Percentiles rank a stretch among this genome's conserved stretches.
Conservation (phyloP, 2,888 invertebrate species). For the Liodrosophila aerea region DNA sequence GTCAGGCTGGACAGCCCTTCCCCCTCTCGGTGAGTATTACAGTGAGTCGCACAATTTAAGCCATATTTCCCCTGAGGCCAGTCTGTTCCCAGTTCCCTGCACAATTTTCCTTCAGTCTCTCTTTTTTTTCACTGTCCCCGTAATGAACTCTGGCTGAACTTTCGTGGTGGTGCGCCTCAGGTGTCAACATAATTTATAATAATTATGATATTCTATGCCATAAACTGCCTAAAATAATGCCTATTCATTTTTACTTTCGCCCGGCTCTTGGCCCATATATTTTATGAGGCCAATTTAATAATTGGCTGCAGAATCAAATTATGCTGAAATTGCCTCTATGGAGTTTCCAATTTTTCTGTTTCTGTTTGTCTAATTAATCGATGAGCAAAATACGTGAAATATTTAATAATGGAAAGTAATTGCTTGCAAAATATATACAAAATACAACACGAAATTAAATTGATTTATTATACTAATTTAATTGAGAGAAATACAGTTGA, state of each 20-base stretch:
- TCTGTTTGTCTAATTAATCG: too few species aligned
- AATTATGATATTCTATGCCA: conserved; percentile 62
- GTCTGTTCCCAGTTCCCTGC: conserved; percentile 13
- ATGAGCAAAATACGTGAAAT: too few species aligned
- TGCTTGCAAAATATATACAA: too few species aligned
- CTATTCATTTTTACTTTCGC: conserved; percentile 24
- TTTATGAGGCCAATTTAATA: conserved; percentile 36
- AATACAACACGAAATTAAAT: too few species aligned
- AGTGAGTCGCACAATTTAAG: conserved; percentile 56
- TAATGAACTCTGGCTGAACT: conserved; percentile 22
- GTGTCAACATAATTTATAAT: conserved; percentile 74
- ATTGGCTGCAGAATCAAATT: conserved; percentile 24
- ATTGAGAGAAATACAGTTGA: too few species aligned
- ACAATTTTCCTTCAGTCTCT: conserved; percentile 9
- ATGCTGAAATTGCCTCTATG: conserved; percentile 12
- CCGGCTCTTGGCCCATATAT: conserved; percentile 9
- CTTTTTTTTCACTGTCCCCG: background rate
- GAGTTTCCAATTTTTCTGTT: background rate
- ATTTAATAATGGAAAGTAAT: too few species aligned
- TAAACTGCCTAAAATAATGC: conserved; percentile 31
- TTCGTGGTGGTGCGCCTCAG: conserved; percentile 58
- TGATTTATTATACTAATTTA: too few species aligned
- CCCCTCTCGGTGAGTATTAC: conserved; percentile 53
- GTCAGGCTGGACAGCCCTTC: too few species aligned
- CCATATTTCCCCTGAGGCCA: conserved; percentile 47